Conservation (phyloP, 2,113 vertebrate genomes). For the Coreoperca whiteheadi region DNA sequence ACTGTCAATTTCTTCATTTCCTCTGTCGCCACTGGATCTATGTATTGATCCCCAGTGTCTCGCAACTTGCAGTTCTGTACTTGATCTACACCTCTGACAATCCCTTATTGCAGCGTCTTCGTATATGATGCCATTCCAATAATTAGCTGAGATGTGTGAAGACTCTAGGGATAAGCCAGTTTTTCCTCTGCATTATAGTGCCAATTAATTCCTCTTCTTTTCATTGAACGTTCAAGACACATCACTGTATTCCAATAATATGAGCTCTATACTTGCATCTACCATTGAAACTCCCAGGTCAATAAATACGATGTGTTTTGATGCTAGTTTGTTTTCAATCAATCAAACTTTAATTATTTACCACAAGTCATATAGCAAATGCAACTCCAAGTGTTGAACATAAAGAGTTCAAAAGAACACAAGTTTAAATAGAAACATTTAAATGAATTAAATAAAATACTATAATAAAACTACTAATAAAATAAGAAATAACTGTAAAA, state of each 20-base stretch:
- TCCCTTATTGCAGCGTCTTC: background rate
- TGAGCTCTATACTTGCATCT: background rate
- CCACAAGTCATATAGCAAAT: too few species aligned
- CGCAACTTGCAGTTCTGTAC: background rate
- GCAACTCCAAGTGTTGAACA: too few species aligned
- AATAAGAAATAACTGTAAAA: too few species aligned
- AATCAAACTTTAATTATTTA: too few species aligned
- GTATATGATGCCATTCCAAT: slow-evolving; percentile 3
- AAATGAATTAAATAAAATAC: too few species aligned
- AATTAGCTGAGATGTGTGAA: slow-evolving; percentile 6
- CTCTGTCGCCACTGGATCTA: slow-evolving; percentile 23
- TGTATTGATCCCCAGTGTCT: slow-evolving; percentile 39
- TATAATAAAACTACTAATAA: too few species aligned
- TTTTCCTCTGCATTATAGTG: background rate
- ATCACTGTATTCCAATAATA: slow-evolving; percentile 11
- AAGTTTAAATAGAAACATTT: too few species aligned
- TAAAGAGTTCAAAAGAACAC: too few species aligned
- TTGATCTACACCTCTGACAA: slow-evolving; percentile 13
- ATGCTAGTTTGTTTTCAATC: background rate
- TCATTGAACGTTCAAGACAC: slow-evolving; percentile 22
- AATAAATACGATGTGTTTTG: slow-evolving; percentile 11
- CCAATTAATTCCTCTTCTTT: slow-evolving; percentile 23
- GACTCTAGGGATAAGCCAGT: slow-evolving; percentile 3
- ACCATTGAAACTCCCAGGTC: background rate
- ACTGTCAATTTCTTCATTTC: slow-evolving; percentile 14